Percentiles rank a stretch among this genome's conserved stretches.
Conservation (phyloP, 2,113 vertebrate species). For the Donacobius atricapilla region DNA sequence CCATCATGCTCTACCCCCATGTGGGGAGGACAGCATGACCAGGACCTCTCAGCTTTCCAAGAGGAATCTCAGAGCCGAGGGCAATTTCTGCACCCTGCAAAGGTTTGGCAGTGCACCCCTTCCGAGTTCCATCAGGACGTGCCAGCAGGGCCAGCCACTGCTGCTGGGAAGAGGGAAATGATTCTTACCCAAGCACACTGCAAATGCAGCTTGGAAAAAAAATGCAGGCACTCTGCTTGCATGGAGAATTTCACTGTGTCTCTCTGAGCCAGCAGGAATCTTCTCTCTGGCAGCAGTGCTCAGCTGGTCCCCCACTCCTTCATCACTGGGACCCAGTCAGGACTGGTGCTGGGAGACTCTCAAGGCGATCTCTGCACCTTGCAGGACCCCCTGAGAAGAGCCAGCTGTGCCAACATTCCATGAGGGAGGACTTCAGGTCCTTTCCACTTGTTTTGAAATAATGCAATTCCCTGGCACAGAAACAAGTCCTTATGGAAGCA, state of each 20-base stretch:
- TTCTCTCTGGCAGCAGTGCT: not conserved
- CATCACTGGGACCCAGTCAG: too few species aligned
- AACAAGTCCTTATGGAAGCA: fast-evolving
- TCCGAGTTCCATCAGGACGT: not conserved
- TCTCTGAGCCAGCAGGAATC: not conserved
- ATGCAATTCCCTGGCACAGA: not conserved
- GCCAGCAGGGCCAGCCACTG: not conserved
- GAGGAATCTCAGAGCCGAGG: fast-evolving
- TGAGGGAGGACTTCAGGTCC: not conserved
- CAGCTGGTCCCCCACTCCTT: not conserved
- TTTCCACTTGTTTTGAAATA: not conserved
- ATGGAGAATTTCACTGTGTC: not conserved
- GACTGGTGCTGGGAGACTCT: not conserved
- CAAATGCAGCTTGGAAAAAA: not conserved
- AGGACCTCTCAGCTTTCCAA: not conserved
- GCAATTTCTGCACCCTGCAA: not conserved
- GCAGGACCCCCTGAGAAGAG: not conserved
- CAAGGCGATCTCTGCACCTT: not conserved
- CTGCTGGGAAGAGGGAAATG: not conserved
- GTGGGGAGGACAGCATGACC: fast-evolving
- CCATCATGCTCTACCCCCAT: fast-evolving
- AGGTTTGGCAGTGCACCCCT: not conserved
- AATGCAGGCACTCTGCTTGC: not conserved
- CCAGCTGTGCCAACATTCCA: not conserved
- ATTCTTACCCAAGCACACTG: not conserved